These are phyloP conservation scores for Scaptomyza graminum DNA, from an alignment of 1,140 invertebrate genomes.

Conservation along the genomic window DNA sequence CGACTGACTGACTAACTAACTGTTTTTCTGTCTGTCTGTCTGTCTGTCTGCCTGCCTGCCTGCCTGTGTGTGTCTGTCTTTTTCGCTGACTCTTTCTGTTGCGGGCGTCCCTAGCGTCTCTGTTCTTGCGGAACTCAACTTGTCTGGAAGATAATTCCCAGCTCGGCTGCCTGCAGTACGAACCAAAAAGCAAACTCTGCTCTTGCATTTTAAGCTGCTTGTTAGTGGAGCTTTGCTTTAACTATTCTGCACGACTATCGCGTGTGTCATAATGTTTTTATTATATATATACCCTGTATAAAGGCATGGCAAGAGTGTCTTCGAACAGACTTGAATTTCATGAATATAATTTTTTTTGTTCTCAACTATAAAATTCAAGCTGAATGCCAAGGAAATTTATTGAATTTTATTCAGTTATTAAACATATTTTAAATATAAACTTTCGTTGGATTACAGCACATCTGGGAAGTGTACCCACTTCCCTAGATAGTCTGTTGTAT, in stretches of 20 bases:
- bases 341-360: too few relatives aligned
- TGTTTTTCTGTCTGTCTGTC: constrained; percentile 6
- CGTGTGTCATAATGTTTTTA: constrained; percentile 66
- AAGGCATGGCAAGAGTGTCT: neutral
- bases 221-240: constrained; percentile 67
- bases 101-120: neutral
- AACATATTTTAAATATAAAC: neutral
- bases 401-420: too few relatives aligned
- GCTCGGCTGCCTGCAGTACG: neutral
- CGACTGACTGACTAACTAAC: constrained; percentile 10
- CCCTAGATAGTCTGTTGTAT: neutral
- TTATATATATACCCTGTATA: constrained; percentile 22
- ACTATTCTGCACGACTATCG: constrained; percentile 53
- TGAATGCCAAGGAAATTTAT: too few relatives aligned
- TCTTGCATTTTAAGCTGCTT: constrained; percentile 68
- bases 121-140: constrained; percentile 31
- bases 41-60: constrained; percentile 3
- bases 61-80: constrained; percentile 4
- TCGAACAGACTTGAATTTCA: neutral
- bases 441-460: constrained; percentile 1
- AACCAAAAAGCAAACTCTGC: constrained; percentile 7
- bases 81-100: neutral
- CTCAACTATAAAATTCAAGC: too few relatives aligned
- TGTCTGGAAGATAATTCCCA: constrained; percentile 53
- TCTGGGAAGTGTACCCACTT: neutral